Conservation (phyloP, 2,113 vertebrate species). For the Numenius arquata region DNA sequence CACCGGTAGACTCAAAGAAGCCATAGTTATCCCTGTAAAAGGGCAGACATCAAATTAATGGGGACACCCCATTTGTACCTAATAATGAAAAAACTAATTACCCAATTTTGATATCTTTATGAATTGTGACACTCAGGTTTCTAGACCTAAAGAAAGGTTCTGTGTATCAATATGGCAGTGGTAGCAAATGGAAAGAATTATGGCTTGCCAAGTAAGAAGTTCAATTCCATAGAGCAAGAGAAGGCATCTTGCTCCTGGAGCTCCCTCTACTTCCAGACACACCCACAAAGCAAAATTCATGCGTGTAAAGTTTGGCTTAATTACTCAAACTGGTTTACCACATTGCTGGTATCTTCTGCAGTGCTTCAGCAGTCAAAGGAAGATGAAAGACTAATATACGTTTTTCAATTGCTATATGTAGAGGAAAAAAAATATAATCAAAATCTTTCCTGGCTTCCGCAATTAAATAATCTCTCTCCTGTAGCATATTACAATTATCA, state of each 20-base stretch:
- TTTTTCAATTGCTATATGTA: background rate
- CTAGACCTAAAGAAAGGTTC: background rate
- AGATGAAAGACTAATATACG: background rate
- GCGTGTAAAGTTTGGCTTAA: background rate
- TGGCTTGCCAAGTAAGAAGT: background rate
- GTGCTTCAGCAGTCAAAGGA: background rate
- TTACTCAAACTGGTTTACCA: background rate
- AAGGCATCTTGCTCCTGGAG: background rate
- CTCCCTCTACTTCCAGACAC: background rate
- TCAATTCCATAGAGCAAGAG: background rate
- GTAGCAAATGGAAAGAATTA: background rate
- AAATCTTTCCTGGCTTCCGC: background rate
- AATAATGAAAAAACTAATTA: background rate
- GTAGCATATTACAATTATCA: background rate
- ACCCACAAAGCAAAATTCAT: background rate
- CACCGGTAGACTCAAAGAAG: background rate
- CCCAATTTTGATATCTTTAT: background rate
- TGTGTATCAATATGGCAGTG: background rate
- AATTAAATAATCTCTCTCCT: background rate
- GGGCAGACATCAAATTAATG: background rate
- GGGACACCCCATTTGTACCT: background rate
- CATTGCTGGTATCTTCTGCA: background rate
- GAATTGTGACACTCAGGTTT: rapidly evolving
- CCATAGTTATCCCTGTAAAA: background rate
- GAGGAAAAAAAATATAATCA: too few species aligned